Evolutionary conservation across 2,888 invertebrate genomes (phyloP).

Genomic region (Octodonta nipae): DNA sequence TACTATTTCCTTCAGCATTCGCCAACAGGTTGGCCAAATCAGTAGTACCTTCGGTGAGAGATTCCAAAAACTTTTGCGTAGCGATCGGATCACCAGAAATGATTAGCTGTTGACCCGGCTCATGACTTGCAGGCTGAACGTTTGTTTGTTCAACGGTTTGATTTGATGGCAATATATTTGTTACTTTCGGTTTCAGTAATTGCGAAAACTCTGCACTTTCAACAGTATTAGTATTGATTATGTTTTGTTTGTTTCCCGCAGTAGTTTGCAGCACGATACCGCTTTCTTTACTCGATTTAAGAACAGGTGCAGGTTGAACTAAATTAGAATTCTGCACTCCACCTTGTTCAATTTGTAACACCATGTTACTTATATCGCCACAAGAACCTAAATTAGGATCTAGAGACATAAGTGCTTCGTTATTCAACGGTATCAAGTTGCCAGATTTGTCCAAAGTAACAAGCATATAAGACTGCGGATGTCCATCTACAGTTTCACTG

Average conservation of each 20-base stretch:
- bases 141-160: neutral
- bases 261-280: neutral
- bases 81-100: constrained; percentile 34
- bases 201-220: constrained; percentile 4
- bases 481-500: constrained; percentile 54
- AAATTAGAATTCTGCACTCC: constrained; percentile 11
- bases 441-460: constrained; percentile 59
- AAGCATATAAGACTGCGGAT: constrained; percentile 58
- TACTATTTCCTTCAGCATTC: constrained; percentile 32
- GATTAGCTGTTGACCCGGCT: constrained; percentile 27
- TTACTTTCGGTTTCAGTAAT: neutral
- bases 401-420: constrained; percentile 48
- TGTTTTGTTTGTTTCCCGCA: constrained; percentile 3
- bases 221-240: constrained; percentile 9
- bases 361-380: constrained; percentile 39
- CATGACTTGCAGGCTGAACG: neutral
- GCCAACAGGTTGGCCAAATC: constrained; percentile 34
- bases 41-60: constrained; percentile 32
- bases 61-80: constrained; percentile 34
- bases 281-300: constrained; percentile 4
- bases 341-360: constrained; percentile 40
- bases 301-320: constrained; percentile 10
- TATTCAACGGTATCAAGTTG: constrained; percentile 57
- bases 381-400: constrained; percentile 39
- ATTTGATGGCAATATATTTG: neutral